Evolutionary conservation across 2,113 vertebrate genomes (phyloP).

Genomic region (Pagrus major): DNA sequence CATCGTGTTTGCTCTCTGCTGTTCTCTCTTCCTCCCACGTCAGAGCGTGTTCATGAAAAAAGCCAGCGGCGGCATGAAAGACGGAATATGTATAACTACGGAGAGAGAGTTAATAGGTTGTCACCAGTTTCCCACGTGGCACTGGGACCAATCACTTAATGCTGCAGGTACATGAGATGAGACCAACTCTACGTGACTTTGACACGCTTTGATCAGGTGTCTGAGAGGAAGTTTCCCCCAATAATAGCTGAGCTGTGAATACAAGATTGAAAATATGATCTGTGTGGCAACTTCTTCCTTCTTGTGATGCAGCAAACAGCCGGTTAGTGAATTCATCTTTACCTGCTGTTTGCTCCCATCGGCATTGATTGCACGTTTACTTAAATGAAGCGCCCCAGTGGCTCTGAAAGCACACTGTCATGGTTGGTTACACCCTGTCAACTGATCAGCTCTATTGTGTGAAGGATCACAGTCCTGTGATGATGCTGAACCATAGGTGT

Average conservation of each 20-base stretch:
- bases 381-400: constrained; percentile 71
- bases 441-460: constrained; percentile 58
- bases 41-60: constrained; percentile 44
- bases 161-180: constrained; percentile 1
- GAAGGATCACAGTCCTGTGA: constrained; percentile 54
- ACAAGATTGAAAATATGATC: constrained; percentile 4
- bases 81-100: constrained; percentile 31
- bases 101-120: constrained; percentile 35
- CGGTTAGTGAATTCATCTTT: constrained; percentile 41
- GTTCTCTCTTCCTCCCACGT: constrained; percentile 51
- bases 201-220: constrained; percentile 31
- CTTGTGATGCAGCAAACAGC: constrained; percentile 21
- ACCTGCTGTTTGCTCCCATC: constrained; percentile 54
- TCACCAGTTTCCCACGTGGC: constrained; percentile 26
- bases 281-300: not conserved
- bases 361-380: constrained; percentile 70
- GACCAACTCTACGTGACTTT: not conserved
- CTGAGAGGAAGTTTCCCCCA: not conserved
- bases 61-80: constrained; percentile 31
- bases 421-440: constrained; percentile 73
- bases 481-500: constrained; percentile 20
- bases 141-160: not conserved
- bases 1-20: constrained; percentile 61
- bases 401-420: constrained; percentile 69
- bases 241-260: not conserved